phyloP scores from a whole-genome alignment of 2,888 invertebrate genomes.

The Agrochola circellaris region DNA sequence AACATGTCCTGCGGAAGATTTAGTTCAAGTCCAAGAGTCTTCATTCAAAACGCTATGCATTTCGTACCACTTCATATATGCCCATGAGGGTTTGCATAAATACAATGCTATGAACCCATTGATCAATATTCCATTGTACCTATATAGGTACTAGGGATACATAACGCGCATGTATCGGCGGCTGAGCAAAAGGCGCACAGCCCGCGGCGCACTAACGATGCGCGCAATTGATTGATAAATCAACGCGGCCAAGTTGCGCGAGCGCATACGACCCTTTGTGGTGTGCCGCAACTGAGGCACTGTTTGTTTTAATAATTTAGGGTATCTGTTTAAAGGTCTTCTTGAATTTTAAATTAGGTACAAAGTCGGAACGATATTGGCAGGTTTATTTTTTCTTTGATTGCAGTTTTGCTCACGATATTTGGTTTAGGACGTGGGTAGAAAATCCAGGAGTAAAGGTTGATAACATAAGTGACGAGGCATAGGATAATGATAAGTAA shows the following conservation, averaged over 20 bases:
- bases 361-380: slow-evolving; percentile 25
- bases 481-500: not conserved
- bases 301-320: slow-evolving; percentile 73
- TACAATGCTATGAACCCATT: slow-evolving; percentile 38
- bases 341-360: slow-evolving; percentile 54
- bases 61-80: slow-evolving; percentile 30
- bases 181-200: slow-evolving; percentile 58
- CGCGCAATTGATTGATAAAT: slow-evolving; percentile 72
- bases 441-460: not conserved
- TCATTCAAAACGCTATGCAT: slow-evolving; percentile 1
- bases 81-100: slow-evolving; percentile 55
- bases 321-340: slow-evolving; percentile 69
- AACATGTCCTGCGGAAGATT: not conserved
- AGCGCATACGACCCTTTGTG: slow-evolving; percentile 68
- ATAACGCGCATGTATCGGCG: slow-evolving; percentile 57
- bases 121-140: slow-evolving; percentile 40
- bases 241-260: slow-evolving; percentile 69
- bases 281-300: slow-evolving; percentile 69
- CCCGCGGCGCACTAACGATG: slow-evolving; percentile 72
- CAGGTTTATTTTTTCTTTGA: not conserved
- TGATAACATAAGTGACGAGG: not conserved
- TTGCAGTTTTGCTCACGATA: not conserved
- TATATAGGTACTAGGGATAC: slow-evolving; percentile 40
- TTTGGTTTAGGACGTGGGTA: not conserved
- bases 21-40: not conserved